phyloP scores from a whole-genome alignment of 2,888 invertebrate species.

The Amblyjoppa proteus region DNA sequence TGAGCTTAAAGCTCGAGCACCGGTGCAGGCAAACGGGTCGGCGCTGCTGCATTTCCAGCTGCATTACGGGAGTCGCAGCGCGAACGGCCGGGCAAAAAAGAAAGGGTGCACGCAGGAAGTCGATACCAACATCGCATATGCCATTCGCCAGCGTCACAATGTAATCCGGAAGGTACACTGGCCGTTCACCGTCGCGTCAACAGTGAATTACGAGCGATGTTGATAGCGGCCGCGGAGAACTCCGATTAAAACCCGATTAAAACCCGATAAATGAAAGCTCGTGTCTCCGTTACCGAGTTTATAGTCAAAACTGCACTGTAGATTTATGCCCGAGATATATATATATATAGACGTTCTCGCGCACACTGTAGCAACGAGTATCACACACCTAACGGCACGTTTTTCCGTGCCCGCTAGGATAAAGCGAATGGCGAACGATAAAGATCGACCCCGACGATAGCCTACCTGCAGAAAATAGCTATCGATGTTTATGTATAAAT shows the following conservation, averaged over 20 bases:
- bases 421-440: conserved; percentile 5
- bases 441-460: conserved; percentile 17
- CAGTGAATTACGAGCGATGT: not conserved
- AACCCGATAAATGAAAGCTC: conserved; percentile 3
- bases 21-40: not conserved
- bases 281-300: conserved; percentile 9
- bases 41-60: conserved; percentile 10
- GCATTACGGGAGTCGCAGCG: conserved; percentile 11
- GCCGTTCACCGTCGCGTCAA: not conserved
- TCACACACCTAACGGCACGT: not conserved
- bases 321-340: not conserved
- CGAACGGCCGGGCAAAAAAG: conserved; percentile 8
- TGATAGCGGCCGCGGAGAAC: not conserved
- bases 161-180: not conserved
- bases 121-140: conserved; percentile 16
- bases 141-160: conserved; percentile 1
- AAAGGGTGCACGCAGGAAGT: conserved; percentile 41
- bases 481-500: not conserved
- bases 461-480: conserved; percentile 9
- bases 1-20: not conserved
- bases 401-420: not conserved
- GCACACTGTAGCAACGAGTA: not conserved
- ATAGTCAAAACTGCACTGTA: not conserved
- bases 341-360: not conserved
- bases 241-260: not conserved